These are phyloP conservation scores for Oncorhynchus keta DNA, from an alignment of 2,113 vertebrate genomes.

Conservation along the genomic window DNA sequence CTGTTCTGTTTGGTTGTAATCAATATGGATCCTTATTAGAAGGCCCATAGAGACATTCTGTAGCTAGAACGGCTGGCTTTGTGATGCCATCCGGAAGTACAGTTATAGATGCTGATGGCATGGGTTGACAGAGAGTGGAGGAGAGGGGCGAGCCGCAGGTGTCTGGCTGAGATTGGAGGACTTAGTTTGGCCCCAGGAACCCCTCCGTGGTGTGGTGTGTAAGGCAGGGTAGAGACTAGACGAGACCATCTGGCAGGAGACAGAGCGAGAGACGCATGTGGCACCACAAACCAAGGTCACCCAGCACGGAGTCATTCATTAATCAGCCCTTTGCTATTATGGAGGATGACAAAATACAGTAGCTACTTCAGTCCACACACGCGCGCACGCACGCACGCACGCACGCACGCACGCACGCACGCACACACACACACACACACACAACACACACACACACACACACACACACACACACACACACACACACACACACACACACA, in stretches of 20 bases:
- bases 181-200: conserved; percentile 51
- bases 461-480: no score
- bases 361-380: neutral
- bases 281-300: conserved; percentile 64
- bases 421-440: no score
- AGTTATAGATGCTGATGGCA: conserved; percentile 54
- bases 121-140: conserved; percentile 2
- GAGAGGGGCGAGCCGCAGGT: conserved; percentile 22
- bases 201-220: conserved; percentile 14
- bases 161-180: conserved; percentile 16
- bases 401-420: neutral
- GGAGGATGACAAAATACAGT: conserved; percentile 12
- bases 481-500: no score
- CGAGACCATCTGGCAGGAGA: conserved; percentile 66
- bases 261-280: conserved; percentile 8
- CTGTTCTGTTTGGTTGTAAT: conserved; percentile 23
- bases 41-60: conserved; percentile 24
- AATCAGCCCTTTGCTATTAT: conserved; percentile 57
- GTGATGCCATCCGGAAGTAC: conserved; percentile 19
- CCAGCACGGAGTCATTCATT: conserved; percentile 55
- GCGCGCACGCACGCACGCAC: neutral
- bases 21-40: conserved; percentile 17
- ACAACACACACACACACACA: no score
- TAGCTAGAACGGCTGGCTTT: conserved; percentile 33
- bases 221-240: conserved; percentile 44